Evolutionary conservation across 2,113 vertebrate species (phyloP), one percentile per base, ranked within the genome.

Genomic region (Thinocorus orbignyianus): DNA sequence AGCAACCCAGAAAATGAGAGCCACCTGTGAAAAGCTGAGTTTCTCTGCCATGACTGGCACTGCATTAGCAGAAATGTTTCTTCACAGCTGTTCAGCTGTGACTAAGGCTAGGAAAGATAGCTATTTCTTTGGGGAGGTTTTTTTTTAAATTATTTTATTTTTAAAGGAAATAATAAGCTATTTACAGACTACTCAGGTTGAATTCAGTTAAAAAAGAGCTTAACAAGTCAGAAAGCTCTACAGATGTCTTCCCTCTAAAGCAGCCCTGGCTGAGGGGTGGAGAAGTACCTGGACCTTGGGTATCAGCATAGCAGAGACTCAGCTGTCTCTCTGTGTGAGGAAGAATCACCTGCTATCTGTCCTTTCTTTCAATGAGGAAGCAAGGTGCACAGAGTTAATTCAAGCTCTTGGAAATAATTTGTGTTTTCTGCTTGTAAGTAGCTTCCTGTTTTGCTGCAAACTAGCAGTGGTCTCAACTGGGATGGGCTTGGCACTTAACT

Each of bases 1-100:
- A 96, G 95, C 93, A 96, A 73, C 91, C 95, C 94, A 95, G 91
- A 95, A 97, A 97, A 96, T 94, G 94, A 95, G 93, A 94, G 90
- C 86, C 96, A 97, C 95, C 94, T 96, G 95, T 68, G 87, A 94
- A 82, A 87, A 72, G 70, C 89, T 82, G 83, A 6, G 57, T 65
- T 91, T 79, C 81, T 91, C 73, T 61, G 69, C 83, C 6, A 4
- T 79, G 81, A 86, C 81, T 92, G 70, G 81, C 87, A 84, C 81
- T 55, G 88, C 83, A 74, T 81, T 92, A 91, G 60, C 92, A 81
- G 66, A 88, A 91, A 86, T 18, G 55, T 65, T 81, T 77, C 91
- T 94, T 79, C 89, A 49, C 91, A 95, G 95, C 91, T 88, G 83
- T n/a, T 95, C 87, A 64, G 80, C 92, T 90, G 51, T 84, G 86